Percentiles rank a stretch among this genome's conserved stretches.
phyloP scores from a whole-genome alignment of 2,113 vertebrate genomes.

The mouse (Mus musculus) region GRCm39 chr2:67919501-67920000 shows the following conservation, averaged over 20 bases:
- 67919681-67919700: not conserved
- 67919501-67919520: not conserved
- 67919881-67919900: not conserved
- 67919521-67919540: not conserved
- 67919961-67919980: not conserved
- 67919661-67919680: not conserved
- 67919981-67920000: not conserved
- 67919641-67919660: not conserved
- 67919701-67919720: not conserved
- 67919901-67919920: constrained; percentile 2
- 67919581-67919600: not conserved
- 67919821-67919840: constrained; percentile 59
- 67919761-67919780: constrained; percentile 43
- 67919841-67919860: constrained; percentile 64
- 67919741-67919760: constrained; percentile 26
- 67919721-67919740: not conserved
- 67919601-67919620: not conserved
- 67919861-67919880: constrained; percentile 52
- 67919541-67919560: constrained; percentile 7
- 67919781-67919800: constrained; percentile 43
- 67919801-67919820: constrained; percentile 41
- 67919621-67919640: not conserved
- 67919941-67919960: not conserved
- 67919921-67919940: not conserved
- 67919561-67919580: not conserved